Base-by-base conservation (phyloP, 2,113 vertebrate species). In the Indicator maculatus region DNA sequence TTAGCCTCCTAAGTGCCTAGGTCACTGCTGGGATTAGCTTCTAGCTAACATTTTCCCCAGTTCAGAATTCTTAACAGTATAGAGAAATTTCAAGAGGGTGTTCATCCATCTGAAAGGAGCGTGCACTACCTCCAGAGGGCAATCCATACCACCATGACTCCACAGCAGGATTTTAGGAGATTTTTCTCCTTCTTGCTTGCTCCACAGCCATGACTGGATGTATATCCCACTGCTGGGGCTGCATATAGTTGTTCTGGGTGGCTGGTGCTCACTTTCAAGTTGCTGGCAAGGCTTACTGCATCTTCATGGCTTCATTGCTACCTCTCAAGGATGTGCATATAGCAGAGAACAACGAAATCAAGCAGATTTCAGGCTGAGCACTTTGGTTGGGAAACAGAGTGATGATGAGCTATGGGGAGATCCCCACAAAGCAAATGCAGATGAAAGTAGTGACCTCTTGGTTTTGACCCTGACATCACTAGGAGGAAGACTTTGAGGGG, bases 281-380 rank as follows among this genome's bases (percentile, higher is more conserved):
- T 3, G 0, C 60, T 53, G 60, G 16, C 58, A 71, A 61, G 18
- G 4, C 16, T 86, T 38, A 21, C 19, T n/a, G 1, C n/a, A 74
- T 28, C 28, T 56, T 66, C 2, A 2, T 30, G 11, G 11, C 53
- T 71, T 56, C 11, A 4, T 50, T 60, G 38, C 67, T 27, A 14
- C 20, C 15, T n/a, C 53, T 23, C 24, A 19, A 0, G 5, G 14
- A 58, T 44, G 3, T 3, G 4, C 9, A 3, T 14, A 2, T 5
- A 50, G 28, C 26, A 19, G 33, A 64, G 47, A 79, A 14, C 21
- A 44, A 52, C 11, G 31, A 66, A 31, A 5, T 21, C 60, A 23
- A 50, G 23, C 28, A 28, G 11, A 53, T 61, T 61, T 70, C 44
- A 59, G 21, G 45, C 36, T 41, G 16, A 70, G 41, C 6, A 44